phyloP scores from a whole-genome alignment of 2,113 vertebrate genomes.

The Laterallus jamaicensis region DNA sequence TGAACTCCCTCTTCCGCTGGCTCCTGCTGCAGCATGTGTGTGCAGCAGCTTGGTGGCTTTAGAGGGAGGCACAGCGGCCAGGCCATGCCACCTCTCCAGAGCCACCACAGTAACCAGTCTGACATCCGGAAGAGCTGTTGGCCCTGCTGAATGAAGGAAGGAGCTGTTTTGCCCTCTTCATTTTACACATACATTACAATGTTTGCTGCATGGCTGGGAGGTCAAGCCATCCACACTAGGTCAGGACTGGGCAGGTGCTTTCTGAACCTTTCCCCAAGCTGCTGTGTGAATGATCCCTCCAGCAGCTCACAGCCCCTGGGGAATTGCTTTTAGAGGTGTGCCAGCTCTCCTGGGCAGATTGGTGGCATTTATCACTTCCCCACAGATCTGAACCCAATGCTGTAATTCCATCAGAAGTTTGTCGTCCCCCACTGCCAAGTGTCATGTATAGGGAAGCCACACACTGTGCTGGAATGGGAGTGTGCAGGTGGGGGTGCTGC shows the following conservation, averaged over 20 bases:
- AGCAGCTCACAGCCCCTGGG: not conserved
- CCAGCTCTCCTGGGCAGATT: not conserved
- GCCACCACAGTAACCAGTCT: not conserved
- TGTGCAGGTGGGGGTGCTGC: not conserved
- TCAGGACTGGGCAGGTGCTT: not conserved
- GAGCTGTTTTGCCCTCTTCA: not conserved
- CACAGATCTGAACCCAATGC: not conserved
- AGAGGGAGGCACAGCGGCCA: not conserved
- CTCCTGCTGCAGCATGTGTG: not conserved
- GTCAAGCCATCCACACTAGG: not conserved
- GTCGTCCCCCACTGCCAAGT: not conserved
- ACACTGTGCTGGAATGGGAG: not conserved
- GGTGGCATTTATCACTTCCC: not conserved
- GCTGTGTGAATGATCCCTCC: not conserved
- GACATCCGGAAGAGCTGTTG: not conserved
- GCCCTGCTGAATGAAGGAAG: not conserved
- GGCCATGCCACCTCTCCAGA: not conserved
- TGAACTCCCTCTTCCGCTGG: not conserved
- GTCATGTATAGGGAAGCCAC: not conserved
- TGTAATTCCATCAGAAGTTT: not conserved
- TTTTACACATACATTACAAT: not conserved
- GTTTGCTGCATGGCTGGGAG: not conserved
- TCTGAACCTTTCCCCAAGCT: accelerated
- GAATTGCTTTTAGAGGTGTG: not conserved
- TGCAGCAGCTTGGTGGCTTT: not conserved